Evolutionary conservation across 2,113 vertebrate genomes (phyloP).

Genomic region (Electrona antarctica): DNA sequence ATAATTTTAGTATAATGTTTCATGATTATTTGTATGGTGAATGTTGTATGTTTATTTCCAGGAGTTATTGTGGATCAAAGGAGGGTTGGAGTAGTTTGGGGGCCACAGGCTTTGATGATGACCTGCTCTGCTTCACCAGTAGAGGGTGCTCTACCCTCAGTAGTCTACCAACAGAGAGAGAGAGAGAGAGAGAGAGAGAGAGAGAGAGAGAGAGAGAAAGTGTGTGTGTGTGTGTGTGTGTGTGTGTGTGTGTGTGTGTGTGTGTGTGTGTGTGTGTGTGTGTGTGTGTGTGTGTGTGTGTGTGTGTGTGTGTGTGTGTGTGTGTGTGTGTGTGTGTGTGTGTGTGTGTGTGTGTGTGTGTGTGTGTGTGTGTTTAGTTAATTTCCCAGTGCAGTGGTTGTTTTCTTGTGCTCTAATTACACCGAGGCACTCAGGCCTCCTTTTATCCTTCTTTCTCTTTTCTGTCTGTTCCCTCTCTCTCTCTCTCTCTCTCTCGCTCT

Average conservation of each 20-base stretch:
- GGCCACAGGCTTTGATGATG: slow-evolving; percentile 17
- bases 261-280: slow-evolving; percentile 47
- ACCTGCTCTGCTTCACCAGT: slow-evolving; percentile 66
- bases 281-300: slow-evolving; percentile 39
- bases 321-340: slow-evolving; percentile 25
- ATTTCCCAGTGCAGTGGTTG: slow-evolving; percentile 63
- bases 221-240: slow-evolving; percentile 32
- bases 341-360: slow-evolving; percentile 47
- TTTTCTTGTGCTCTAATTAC: slow-evolving; percentile 88
- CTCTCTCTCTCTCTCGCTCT: slow-evolving; percentile 18
- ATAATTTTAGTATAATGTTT: no score
- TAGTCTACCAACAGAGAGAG: slow-evolving; percentile 23
- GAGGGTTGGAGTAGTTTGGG: not conserved
- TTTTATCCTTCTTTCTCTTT: slow-evolving; percentile 62
- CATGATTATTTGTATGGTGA: not conserved
- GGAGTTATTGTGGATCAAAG: not conserved
- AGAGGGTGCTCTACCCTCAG: slow-evolving; percentile 80
- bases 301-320: slow-evolving; percentile 50
- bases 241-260: slow-evolving; percentile 49
- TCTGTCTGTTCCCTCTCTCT: slow-evolving; percentile 1
- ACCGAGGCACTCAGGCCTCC: slow-evolving; percentile 70
- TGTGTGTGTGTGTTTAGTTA: slow-evolving; percentile 68
- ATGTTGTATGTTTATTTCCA: not conserved
- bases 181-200: no score
- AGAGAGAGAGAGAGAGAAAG: no score